Base-by-base conservation (phyloP, 2,888 invertebrate species). In the Temnothorax rugatulus region DNA sequence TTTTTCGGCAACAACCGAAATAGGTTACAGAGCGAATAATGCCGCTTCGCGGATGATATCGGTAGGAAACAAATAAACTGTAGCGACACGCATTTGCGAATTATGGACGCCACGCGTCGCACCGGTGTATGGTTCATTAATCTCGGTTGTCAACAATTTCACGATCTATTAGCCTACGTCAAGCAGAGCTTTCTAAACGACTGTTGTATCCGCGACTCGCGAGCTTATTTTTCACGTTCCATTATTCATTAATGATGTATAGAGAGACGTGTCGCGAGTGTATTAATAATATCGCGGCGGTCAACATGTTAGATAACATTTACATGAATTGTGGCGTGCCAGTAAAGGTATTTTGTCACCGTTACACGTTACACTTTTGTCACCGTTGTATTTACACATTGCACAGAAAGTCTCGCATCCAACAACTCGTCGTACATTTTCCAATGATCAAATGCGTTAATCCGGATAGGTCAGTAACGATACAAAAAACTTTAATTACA, bases 71-170 rank as follows among this genome's bases (percentile, higher is more conserved):
- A 54, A 71, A 79, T 79, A 71, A 79, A 79, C 59, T 79, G 25
- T 47, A 47, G 29, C 54, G 47, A 41, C 47, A 50, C 25, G 47
- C 18, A 73, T 79, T 73, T 50, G 38, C 59, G 44, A 79, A 79
- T 79, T 71, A 73, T 73, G 73, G 59, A 61, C 7, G 59, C 50
- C 50, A 34, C 34, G 74, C 44, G 34, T 4, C 44, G 38, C 47
- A 47, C 9, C 29, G 57, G 21, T 34, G 38, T 25, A 79, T 25
- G 79, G 21, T 47, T 79, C 79, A 71, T 79, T 79, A 71, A 79
- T 79, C 71, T 61, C 25, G 38, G 71, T 79, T 79, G 59, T 79
- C 79, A 79, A 79, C 79, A 79, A 79, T 79, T 79, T 79, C 73
- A 79, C 59, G 69, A 79, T 79, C 69, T 79, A 50, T 71, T 71